phyloP scores from a whole-genome alignment of 1,140 invertebrate species.

The Listronotus oregonensis region DNA sequence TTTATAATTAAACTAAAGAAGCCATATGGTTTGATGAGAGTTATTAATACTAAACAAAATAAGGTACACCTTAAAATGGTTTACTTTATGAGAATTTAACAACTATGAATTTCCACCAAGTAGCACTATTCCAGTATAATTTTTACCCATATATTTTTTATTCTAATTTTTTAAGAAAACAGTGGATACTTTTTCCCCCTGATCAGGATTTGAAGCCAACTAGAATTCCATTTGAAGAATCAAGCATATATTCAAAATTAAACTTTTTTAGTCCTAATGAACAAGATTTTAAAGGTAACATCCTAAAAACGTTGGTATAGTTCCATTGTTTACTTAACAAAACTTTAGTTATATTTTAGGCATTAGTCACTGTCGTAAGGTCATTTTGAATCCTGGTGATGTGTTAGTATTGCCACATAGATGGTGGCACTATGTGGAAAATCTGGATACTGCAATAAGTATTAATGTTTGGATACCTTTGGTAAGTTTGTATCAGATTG shows the following conservation, averaged over 20 bases:
- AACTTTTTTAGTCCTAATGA: slow-evolving; percentile 72
- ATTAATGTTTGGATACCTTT: slow-evolving; percentile 88
- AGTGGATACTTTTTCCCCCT: slow-evolving; percentile 92
- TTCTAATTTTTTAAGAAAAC: slow-evolving; percentile 69
- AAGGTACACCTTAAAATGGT: too few species aligned
- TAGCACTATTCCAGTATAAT: too few species aligned
- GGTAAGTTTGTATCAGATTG: too few species aligned
- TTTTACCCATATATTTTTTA: not conserved
- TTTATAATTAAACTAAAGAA: too few species aligned
- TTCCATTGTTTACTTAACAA: not conserved
- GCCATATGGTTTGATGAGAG: too few species aligned
- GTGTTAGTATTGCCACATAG: slow-evolving; percentile 84
- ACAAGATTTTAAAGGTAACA: slow-evolving; percentile 43
- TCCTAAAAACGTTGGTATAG: too few species aligned
- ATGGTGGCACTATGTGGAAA: slow-evolving; percentile 98
- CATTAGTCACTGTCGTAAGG: slow-evolving; percentile 61
- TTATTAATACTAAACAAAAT: too few species aligned
- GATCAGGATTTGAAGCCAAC: slow-evolving; percentile 75
- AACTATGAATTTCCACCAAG: too few species aligned
- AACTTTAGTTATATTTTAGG: slow-evolving; percentile 49
- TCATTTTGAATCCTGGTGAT: slow-evolving; percentile 80
- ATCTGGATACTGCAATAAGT: slow-evolving; percentile 73
- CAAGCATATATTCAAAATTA: slow-evolving; percentile 88
- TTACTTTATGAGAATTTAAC: too few species aligned
- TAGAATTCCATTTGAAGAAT: slow-evolving; percentile 95